Conservation (phyloP, 2,797 vertebrate species). For the Micropoecilia bifurca region DNA sequence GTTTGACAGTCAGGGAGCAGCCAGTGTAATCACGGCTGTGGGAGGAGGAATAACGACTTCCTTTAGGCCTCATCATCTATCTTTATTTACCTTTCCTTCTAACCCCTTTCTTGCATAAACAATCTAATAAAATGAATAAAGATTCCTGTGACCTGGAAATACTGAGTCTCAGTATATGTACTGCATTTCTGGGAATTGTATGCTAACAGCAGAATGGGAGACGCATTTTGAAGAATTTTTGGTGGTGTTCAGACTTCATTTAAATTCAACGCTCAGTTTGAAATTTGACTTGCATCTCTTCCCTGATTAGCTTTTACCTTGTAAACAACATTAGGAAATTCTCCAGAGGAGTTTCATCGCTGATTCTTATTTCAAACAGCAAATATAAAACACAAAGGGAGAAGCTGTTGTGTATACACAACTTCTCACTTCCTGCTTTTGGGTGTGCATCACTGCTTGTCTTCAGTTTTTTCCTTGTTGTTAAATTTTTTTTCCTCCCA, state of each 20-base stretch:
- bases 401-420: neutral
- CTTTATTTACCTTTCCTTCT: slow-evolving; percentile 29
- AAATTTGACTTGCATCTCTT: slow-evolving; percentile 15
- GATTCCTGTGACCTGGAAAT: slow-evolving; percentile 45
- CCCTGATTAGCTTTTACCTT: neutral
- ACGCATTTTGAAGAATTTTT: slow-evolving; percentile 37
- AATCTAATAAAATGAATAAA: slow-evolving; percentile 16
- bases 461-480: neutral
- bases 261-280: slow-evolving; percentile 10
- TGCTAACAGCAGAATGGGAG: slow-evolving; percentile 14
- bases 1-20: slow-evolving; percentile 49
- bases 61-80: slow-evolving; percentile 39
- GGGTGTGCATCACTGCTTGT: neutral
- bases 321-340: neutral
- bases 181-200: slow-evolving; percentile 28
- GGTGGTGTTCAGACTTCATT: neutral
- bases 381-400: neutral
- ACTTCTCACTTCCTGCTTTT: neutral
- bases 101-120: neutral
- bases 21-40: slow-evolving; percentile 55
- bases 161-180: slow-evolving; percentile 11
- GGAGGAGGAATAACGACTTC: slow-evolving; percentile 40
- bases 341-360: neutral
- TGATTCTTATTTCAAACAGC: neutral
- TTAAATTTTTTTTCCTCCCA: neutral